phyloP scores from a whole-genome alignment of 2,888 invertebrate genomes.

The Lottia gigantea region DNA sequence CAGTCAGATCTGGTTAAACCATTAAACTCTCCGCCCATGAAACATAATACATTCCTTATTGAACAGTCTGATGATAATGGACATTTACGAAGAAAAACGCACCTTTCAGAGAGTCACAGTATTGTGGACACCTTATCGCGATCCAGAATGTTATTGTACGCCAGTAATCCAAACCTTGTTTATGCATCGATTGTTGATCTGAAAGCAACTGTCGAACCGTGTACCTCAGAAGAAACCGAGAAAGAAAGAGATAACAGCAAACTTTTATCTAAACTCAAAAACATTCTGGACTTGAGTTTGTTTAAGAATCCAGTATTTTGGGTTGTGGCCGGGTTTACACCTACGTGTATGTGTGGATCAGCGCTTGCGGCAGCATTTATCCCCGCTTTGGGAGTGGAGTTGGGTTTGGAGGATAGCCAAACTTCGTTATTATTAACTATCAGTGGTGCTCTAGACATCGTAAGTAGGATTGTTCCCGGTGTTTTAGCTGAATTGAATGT shows the following conservation, averaged over 20 bases:
- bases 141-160: neutral
- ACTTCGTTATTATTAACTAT: slow-evolving; percentile 18
- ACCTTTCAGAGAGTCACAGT: neutral
- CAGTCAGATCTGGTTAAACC: neutral
- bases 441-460: slow-evolving; percentile 16
- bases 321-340: slow-evolving; percentile 11
- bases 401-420: slow-evolving; percentile 16
- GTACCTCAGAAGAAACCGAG: neutral
- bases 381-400: slow-evolving; percentile 20
- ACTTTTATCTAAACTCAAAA: neutral
- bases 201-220: neutral
- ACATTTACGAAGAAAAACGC: neutral
- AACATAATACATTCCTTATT: neutral
- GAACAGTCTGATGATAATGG: neutral
- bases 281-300: slow-evolving; percentile 12
- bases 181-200: neutral
- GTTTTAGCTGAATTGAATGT: slow-evolving; percentile 18
- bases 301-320: slow-evolving; percentile 15
- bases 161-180: neutral
- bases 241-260: neutral
- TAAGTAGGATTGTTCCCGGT: slow-evolving; percentile 25
- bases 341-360: slow-evolving; percentile 5
- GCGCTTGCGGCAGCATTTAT: slow-evolving; percentile 15
- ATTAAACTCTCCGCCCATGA: neutral
- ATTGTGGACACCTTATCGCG: neutral